Conservation (phyloP, 2,797 vertebrate genomes). For the Pangasius larnaudii region DNA sequence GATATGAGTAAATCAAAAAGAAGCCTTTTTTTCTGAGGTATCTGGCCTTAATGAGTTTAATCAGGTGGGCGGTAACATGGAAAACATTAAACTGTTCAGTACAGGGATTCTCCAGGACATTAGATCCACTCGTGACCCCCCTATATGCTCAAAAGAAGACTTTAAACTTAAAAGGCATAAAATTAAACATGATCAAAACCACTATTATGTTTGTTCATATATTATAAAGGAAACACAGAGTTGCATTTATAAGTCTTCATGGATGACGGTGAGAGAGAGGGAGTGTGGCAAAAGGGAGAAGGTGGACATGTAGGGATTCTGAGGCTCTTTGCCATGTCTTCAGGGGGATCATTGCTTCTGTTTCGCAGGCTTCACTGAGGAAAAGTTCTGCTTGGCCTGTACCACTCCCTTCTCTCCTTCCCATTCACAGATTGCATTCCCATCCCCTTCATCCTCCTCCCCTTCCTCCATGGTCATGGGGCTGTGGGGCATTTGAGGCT, state of each 20-base stretch:
- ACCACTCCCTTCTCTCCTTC: slow-evolving; percentile 14
- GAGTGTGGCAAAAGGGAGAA: slow-evolving; percentile 6
- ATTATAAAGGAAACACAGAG: slow-evolving; percentile 50
- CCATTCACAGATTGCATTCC: slow-evolving; percentile 11
- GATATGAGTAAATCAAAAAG: not conserved
- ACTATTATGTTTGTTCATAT: slow-evolving; percentile 46
- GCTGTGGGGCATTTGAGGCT: slow-evolving; percentile 36
- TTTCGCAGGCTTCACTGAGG: slow-evolving; percentile 9
- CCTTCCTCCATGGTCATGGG: not conserved
- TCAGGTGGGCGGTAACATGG: slow-evolving; percentile 7
- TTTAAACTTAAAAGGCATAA: slow-evolving; percentile 9
- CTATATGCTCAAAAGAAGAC: slow-evolving; percentile 4
- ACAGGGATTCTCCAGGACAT: not conserved
- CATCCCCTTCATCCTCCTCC: not conserved
- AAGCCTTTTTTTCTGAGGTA: not conserved
- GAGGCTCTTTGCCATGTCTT: slow-evolving; percentile 11
- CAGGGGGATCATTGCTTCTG: slow-evolving; percentile 33
- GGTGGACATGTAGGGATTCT: slow-evolving; percentile 2
- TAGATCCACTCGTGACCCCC: slow-evolving; percentile 5
- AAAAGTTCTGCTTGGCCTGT: slow-evolving; percentile 22
- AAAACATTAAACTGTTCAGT: slow-evolving; percentile 4
- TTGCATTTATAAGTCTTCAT: slow-evolving; percentile 50
- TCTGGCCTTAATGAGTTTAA: slow-evolving; percentile 12
- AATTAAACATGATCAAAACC: slow-evolving; percentile 39
- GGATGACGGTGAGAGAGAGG: slow-evolving; percentile 5